Evolutionary conservation across 1,140 invertebrate species (phyloP).

Genomic region (Lethocerus indicus): DNA sequence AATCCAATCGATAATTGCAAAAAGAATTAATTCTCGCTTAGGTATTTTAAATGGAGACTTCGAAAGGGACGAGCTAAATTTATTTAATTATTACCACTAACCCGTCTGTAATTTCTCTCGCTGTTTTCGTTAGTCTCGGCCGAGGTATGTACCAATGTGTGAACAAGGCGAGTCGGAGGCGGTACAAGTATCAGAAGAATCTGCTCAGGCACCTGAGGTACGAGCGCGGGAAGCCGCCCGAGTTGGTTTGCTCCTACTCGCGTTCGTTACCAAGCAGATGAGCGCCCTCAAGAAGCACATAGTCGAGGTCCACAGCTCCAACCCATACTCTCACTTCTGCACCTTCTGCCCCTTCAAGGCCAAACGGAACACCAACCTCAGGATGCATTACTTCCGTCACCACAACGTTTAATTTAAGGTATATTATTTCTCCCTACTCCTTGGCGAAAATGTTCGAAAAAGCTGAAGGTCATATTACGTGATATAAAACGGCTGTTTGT

Average conservation of each 20-base stretch:
- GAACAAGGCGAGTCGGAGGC: conserved; percentile 5
- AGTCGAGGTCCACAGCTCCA: conserved; percentile 21
- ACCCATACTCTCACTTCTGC: conserved; percentile 26
- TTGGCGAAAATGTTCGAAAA: not conserved
- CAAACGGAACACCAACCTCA: no score
- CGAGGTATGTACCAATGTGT: not conserved
- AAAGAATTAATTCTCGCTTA: no score
- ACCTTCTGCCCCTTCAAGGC: conserved; percentile 2
- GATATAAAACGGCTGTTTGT: no score
- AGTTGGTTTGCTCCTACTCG: conserved; percentile 45
- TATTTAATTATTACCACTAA: no score
- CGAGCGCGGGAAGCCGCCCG: conserved; percentile 45
- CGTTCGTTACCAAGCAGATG: conserved; percentile 30
- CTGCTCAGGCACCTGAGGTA: conserved; percentile 27
- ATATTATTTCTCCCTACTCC: not conserved
- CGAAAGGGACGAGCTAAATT: no score
- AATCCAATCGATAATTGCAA: no score
- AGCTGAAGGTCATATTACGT: not conserved
- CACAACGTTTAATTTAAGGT: not conserved
- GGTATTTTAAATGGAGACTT: no score
- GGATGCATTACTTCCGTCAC: not conserved
- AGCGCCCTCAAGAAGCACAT: conserved; percentile 29
- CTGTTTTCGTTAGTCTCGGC: no score
- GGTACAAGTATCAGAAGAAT: conserved; percentile 10
- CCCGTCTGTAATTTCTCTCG: no score